phyloP scores from a whole-genome alignment of 2,888 invertebrate genomes.

The Ditylenchus weischeri region DNA sequence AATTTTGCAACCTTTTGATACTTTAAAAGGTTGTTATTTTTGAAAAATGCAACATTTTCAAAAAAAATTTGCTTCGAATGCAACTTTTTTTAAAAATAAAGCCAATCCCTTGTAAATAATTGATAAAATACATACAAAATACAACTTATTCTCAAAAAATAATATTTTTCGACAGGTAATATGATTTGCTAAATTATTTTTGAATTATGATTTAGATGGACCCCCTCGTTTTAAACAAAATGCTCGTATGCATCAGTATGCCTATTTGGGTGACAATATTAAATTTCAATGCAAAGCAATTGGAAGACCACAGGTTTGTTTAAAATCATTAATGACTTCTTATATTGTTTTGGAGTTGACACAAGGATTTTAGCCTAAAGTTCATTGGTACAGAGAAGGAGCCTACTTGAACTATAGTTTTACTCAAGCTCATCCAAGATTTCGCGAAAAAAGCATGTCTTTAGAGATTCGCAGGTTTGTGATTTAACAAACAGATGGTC shows the following conservation, averaged over 20 bases:
- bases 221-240: conserved; percentile 45
- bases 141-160: too few relatives aligned
- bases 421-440: conserved; percentile 31
- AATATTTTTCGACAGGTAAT: too few relatives aligned
- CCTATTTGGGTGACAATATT: conserved; percentile 44
- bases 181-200: neutral
- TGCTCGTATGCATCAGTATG: conserved; percentile 33
- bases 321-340: neutral
- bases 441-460: conserved; percentile 40
- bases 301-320: conserved; percentile 33
- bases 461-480: conserved; percentile 37
- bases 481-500: too few relatives aligned
- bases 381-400: conserved; percentile 47
- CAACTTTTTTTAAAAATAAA: too few relatives aligned
- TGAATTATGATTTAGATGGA: conserved; percentile 20
- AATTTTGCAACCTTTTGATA: too few relatives aligned
- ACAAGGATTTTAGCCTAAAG: conserved; percentile 32
- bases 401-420: conserved; percentile 41
- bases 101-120: too few relatives aligned
- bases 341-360: neutral
- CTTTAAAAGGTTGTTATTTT: too few relatives aligned
- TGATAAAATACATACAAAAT: too few relatives aligned
- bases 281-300: conserved; percentile 43
- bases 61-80: too few relatives aligned
- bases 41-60: too few relatives aligned